Conservation (phyloP, 2,888 invertebrate genomes). For the Tyria jacobaeae region DNA sequence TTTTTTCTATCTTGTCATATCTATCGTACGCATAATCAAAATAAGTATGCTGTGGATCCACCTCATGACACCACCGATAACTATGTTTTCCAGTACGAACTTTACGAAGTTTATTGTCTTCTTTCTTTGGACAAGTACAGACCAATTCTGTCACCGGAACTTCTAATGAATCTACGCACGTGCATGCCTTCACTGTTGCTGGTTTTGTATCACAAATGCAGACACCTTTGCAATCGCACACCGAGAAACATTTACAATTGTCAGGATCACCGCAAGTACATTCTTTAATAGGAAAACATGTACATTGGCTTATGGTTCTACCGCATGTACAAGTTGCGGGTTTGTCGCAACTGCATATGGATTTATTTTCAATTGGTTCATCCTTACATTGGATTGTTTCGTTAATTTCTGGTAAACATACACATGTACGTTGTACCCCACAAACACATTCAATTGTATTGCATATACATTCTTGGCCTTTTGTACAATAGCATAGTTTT, state of each 20-base stretch:
- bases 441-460: constrained; percentile 64
- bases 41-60: constrained; percentile 76
- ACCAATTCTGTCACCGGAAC: constrained; percentile 42
- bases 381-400: constrained; percentile 55
- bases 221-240: constrained; percentile 69
- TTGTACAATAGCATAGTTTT: constrained; percentile 62
- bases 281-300: constrained; percentile 61
- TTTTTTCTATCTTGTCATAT: constrained; percentile 66
- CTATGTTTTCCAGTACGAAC: constrained; percentile 73
- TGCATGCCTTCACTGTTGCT: constrained; percentile 58
- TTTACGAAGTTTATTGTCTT: constrained; percentile 65
- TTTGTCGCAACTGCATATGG: constrained; percentile 63
- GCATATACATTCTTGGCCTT: constrained; percentile 69
- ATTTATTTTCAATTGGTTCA: constrained; percentile 54
- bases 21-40: constrained; percentile 76
- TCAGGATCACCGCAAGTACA: constrained; percentile 72
- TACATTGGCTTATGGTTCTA: constrained; percentile 48
- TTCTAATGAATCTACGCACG: constrained; percentile 59
- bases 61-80: constrained; percentile 77
- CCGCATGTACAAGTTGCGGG: constrained; percentile 6
- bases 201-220: constrained; percentile 68
- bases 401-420: constrained; percentile 63
- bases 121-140: constrained; percentile 60
- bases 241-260: constrained; percentile 68
- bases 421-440: constrained; percentile 62